Evolutionary conservation across 2,888 invertebrate genomes (phyloP).

Genomic region (Alcis repandata): DNA sequence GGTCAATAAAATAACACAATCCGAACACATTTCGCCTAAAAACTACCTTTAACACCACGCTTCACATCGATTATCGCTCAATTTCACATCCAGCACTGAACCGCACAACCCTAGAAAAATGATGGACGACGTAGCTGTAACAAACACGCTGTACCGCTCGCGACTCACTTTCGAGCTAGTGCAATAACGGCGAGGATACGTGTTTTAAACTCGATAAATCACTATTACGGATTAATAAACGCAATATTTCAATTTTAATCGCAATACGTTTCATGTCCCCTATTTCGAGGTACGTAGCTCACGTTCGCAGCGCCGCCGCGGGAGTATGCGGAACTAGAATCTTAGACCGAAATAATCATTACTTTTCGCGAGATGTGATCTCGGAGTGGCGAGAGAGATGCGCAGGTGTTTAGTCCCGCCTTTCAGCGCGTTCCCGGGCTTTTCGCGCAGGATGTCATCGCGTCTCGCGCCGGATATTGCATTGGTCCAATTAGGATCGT

Average conservation of each 20-base stretch:
- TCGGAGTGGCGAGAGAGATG: constrained; percentile 76
- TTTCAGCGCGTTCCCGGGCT: constrained; percentile 78
- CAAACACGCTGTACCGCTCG: background rate
- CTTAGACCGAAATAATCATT: constrained; percentile 87
- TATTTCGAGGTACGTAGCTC: constrained; percentile 72
- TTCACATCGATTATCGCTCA: constrained; percentile 39
- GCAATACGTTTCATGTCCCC: constrained; percentile 73
- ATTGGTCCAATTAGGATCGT: constrained; percentile 75
- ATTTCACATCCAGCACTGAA: constrained; percentile 33
- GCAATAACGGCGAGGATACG: constrained; percentile 32
- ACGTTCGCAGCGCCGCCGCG: constrained; percentile 76
- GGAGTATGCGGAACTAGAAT: constrained; percentile 79
- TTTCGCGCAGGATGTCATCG: constrained; percentile 79
- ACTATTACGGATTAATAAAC: constrained; percentile 53
- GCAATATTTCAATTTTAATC: constrained; percentile 67
- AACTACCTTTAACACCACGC: constrained; percentile 29
- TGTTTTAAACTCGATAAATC: constrained; percentile 39
- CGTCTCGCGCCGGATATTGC: constrained; percentile 71
- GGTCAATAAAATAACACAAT: constrained; percentile 64
- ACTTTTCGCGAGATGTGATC: constrained; percentile 86
- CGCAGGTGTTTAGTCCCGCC: constrained; percentile 75
- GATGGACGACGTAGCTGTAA: constrained; percentile 55
- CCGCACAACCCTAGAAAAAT: constrained; percentile 66
- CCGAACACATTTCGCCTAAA: constrained; percentile 38
- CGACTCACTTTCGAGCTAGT: constrained; percentile 18